A percentile compares a stretch with the other conserved stretches of the same genome.
Conservation (phyloP, 2,113 vertebrate genomes). For the Dascyllus trimaculatus region DNA sequence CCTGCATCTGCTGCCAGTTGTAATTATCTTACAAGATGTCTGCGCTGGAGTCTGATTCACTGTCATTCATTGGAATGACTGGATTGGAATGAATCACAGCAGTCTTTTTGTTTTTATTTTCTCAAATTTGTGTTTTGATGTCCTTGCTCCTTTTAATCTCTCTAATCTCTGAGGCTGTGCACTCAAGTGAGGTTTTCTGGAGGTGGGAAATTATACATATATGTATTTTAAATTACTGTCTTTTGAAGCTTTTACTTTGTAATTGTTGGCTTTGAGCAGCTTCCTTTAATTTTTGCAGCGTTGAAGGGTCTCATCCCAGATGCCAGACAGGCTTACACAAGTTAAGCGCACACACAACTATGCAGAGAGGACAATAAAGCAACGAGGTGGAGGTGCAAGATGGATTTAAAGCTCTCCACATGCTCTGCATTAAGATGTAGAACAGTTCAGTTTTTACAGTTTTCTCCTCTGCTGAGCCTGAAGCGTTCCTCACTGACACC, state of each 20-base stretch:
- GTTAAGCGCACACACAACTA: conserved; percentile 44
- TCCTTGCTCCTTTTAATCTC: conserved; percentile 33
- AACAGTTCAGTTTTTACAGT: conserved; percentile 13
- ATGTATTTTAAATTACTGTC: conserved; percentile 62
- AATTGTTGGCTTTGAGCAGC: conserved; percentile 61
- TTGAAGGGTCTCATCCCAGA: conserved; percentile 50
- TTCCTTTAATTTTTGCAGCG: conserved; percentile 62
- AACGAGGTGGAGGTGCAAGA: conserved; percentile 5
- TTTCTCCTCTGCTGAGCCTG: conserved; percentile 6
- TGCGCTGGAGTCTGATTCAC: conserved; percentile 31
- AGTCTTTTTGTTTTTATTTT: conserved; percentile 12
- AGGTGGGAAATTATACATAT: conserved; percentile 45
- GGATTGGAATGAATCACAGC: conserved; percentile 32
- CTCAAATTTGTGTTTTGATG: conserved; percentile 47
- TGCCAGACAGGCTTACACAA: conserved; percentile 59
- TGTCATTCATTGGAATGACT: conserved; percentile 26
- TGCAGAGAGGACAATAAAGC: conserved; percentile 30
- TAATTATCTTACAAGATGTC: conserved; percentile 59
- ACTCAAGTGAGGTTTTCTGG: conserved; percentile 12
- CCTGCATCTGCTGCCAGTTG: conserved; percentile 39
- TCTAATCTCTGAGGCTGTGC: not conserved
- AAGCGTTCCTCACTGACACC: conserved; percentile 1
- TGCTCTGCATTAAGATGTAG: conserved; percentile 31
- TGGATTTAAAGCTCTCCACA: conserved; percentile 30
- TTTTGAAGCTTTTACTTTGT: conserved; percentile 62